Evolutionary conservation across 1,140 invertebrate genomes (phyloP).

Genomic region (Lucilia cuprina): DNA sequence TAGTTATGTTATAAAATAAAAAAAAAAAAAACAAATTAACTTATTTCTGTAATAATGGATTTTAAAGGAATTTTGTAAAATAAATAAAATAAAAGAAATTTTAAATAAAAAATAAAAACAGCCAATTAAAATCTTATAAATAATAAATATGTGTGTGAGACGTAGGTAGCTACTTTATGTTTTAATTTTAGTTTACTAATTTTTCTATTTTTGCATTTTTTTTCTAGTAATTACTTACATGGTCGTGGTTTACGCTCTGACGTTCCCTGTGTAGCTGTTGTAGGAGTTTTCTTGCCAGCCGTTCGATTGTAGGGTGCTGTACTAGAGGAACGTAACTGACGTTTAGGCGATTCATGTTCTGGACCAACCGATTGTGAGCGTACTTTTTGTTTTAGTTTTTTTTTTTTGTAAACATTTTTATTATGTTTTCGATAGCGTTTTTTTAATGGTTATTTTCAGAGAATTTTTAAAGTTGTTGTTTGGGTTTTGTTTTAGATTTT

Average conservation of each 20-base stretch:
- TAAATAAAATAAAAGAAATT: not conserved
- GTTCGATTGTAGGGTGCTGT: constrained; percentile 64
- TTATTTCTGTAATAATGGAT: too few relatives aligned
- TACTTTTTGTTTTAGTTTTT: constrained; percentile 57
- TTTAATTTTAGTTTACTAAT: constrained; percentile 23
- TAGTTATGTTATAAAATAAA: too few relatives aligned
- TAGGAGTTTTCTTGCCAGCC: constrained; percentile 58
- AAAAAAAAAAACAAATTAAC: too few relatives aligned
- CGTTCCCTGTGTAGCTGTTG: constrained; percentile 47
- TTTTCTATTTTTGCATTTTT: constrained; percentile 22
- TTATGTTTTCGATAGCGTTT: not conserved
- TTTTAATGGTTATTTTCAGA: not conserved
- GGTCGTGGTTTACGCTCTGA: constrained; percentile 66
- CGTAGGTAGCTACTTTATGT: not conserved
- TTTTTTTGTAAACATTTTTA: too few relatives aligned
- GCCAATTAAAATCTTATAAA: not conserved
- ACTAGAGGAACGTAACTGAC: constrained; percentile 72
- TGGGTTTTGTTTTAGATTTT: constrained; percentile 37
- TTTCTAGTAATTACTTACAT: constrained; percentile 66
- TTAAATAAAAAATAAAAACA: not conserved
- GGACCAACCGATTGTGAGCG: constrained; percentile 77
- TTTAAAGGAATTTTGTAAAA: not conserved
- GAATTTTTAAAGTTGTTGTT: constrained; percentile 40
- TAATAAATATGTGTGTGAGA: constrained; percentile 15
- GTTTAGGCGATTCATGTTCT: constrained; percentile 72